Evolutionary conservation across 2,113 vertebrate species (phyloP).

Genomic region (Lipotes vexillifer): DNA sequence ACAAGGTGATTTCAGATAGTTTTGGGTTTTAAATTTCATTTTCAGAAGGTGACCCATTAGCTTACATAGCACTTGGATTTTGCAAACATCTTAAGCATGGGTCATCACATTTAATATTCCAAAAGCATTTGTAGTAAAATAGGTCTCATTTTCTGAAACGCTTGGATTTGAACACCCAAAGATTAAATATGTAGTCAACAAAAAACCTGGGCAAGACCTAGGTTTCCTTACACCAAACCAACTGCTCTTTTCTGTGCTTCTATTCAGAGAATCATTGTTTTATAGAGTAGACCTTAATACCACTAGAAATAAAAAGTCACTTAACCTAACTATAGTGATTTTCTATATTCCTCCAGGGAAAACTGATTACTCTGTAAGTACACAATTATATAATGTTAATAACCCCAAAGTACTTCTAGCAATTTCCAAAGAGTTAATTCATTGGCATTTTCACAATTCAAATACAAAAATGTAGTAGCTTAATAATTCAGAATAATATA

Average conservation of each 20-base stretch:
- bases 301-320: slow-evolving; percentile 38
- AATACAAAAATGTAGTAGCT: slow-evolving; percentile 35
- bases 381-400: slow-evolving; percentile 39
- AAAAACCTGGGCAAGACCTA: neutral
- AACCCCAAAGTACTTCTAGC: neutral
- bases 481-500: slow-evolving; percentile 23
- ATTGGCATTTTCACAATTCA: slow-evolving; percentile 43
- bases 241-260: neutral
- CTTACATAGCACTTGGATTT: neutral
- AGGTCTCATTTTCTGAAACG: neutral
- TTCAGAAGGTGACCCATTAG: neutral
- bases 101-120: neutral
- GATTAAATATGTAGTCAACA: neutral
- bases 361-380: slow-evolving; percentile 32
- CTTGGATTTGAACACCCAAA: neutral
- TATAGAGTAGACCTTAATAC: neutral
- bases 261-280: neutral
- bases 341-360: slow-evolving; percentile 20
- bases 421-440: slow-evolving; percentile 47
- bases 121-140: neutral
- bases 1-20: neutral
- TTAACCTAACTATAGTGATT: slow-evolving; percentile 4
- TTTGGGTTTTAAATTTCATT: neutral
- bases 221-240: neutral
- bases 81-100: neutral